These are phyloP conservation scores for Aplocera efformata DNA, from an alignment of 2,888 invertebrate species.

Conservation along the genomic window DNA sequence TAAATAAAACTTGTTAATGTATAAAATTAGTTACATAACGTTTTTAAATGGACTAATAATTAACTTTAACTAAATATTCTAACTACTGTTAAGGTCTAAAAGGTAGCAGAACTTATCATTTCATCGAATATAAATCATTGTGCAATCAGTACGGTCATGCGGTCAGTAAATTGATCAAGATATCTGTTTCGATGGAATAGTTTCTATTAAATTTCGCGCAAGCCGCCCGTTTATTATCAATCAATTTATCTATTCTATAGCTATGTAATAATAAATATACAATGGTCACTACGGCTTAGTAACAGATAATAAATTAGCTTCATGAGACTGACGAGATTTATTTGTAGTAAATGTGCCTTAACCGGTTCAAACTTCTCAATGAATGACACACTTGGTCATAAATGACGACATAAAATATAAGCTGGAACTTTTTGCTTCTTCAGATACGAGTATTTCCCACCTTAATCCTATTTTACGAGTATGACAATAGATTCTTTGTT, in stretches of 20 bases:
- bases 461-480: conserved; percentile 3
- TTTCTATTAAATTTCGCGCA: conserved; percentile 67
- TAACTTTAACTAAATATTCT: conserved; percentile 15
- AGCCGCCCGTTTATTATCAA: conserved; percentile 66
- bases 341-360: conserved; percentile 56
- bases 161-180: conserved; percentile 49
- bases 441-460: conserved; percentile 1
- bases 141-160: conserved; percentile 41
- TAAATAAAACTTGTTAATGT: no score
- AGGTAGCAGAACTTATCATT: conserved; percentile 28
- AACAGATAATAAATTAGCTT: conserved; percentile 5
- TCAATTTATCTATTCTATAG: conserved; percentile 70
- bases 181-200: conserved; percentile 54
- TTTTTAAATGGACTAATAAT: no score
- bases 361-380: conserved; percentile 60
- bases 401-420: conserved; percentile 2
- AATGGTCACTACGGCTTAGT: conserved; percentile 33
- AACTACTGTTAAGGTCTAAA: not conserved
- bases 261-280: conserved; percentile 16
- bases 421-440: not conserved
- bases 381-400: conserved; percentile 20
- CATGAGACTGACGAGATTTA: conserved; percentile 31
- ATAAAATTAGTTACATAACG: no score
- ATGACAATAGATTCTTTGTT: conserved; percentile 6
- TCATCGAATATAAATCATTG: conserved; percentile 49